Base-by-base conservation (phyloP, 2,113 vertebrate species). In the Diphyllodes magnificus region DNA sequence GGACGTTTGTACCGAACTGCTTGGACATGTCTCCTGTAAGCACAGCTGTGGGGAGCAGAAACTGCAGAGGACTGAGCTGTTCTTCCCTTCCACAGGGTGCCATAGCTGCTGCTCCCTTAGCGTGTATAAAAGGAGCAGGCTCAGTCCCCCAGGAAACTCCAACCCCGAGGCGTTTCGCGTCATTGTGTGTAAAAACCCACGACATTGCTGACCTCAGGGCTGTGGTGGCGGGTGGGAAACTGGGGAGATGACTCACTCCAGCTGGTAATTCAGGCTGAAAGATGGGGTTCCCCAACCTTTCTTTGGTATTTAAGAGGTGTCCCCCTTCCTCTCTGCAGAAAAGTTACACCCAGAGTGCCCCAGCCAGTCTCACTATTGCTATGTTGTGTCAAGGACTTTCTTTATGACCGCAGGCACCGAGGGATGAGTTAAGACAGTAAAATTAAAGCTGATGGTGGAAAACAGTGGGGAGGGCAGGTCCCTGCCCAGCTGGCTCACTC, bases 151-250 rank as follows among this genome's bases (percentile, higher is more conserved):
- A 31, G 63, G 45, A 53, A 80, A 33, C 54, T 57, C 66, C 75
- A 77, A 1, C 42, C 45, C 7, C 0, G 1, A 37, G 27, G 23
- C 1, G 1, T 78, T 75, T 16, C 0, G 0, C 11, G 0, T 86
- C 19, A 5, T 14, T 25, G 28, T 3, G 1, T 1, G 21, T 77
- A 40, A 88, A 88, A 71, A 60, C 51, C 56, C 2, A 5, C 0
- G 0, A 6, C 14, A 4, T 9, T 71, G 51, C 80, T 92, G 72
- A 80, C 63, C 47, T 86, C 33, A 42, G 37, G 49, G 57, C 77
- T 72, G 27, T 10, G 22, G 37, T 37, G 60, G 20, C 0, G 0
- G 40, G 45, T 82, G 31, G 60, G 91, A 82, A 95, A 84, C n/a
- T 53, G 35, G 22, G 57, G 31, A 39, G 14, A 25, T 91, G 80